Percentiles rank a stretch among this genome's conserved stretches.
Conservation (phyloP, 1,140 invertebrate species). For the Drosophila azteca region DNA sequence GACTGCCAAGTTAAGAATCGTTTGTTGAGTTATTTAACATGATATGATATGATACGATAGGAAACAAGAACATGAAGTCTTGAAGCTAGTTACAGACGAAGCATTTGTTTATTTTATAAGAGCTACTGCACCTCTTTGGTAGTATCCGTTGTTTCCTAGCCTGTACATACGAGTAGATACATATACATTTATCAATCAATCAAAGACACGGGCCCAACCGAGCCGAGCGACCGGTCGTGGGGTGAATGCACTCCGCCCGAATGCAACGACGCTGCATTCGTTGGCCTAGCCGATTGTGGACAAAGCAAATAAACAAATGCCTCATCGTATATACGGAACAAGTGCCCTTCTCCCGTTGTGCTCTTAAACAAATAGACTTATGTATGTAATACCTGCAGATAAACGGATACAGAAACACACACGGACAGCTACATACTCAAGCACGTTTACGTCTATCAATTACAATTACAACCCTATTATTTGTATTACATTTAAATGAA, state of each 20-base stretch:
- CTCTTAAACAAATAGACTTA: constrained; percentile 31
- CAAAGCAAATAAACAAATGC: constrained; percentile 39
- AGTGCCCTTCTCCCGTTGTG: constrained; percentile 14
- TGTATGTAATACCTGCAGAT: constrained; percentile 34
- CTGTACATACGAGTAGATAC: constrained; percentile 52
- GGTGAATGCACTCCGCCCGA: constrained; percentile 41
- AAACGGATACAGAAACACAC: constrained; percentile 44
- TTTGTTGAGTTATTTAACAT: constrained; percentile 48
- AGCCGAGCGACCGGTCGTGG: constrained; percentile 12
- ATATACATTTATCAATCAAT: constrained; percentile 53
- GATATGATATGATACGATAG: constrained; percentile 2
- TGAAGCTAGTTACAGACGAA: constrained; percentile 30
- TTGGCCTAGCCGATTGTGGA: constrained; percentile 21
- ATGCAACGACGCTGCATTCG: constrained; percentile 6
- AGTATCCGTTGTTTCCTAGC: constrained; percentile 58
- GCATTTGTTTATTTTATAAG: constrained; percentile 75
- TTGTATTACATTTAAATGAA: constrained; percentile 57
- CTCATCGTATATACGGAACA: constrained; percentile 20
- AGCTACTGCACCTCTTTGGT: constrained; percentile 29
- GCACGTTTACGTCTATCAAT: constrained; percentile 57
- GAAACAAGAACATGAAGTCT: constrained; percentile 1
- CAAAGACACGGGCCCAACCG: constrained; percentile 5
- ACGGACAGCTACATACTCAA: constrained; percentile 54
- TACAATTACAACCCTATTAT: constrained; percentile 46
- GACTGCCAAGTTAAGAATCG: constrained; percentile 72